Conservation (phyloP, 2,888 invertebrate genomes). For the Pseudococcus longispinus region DNA sequence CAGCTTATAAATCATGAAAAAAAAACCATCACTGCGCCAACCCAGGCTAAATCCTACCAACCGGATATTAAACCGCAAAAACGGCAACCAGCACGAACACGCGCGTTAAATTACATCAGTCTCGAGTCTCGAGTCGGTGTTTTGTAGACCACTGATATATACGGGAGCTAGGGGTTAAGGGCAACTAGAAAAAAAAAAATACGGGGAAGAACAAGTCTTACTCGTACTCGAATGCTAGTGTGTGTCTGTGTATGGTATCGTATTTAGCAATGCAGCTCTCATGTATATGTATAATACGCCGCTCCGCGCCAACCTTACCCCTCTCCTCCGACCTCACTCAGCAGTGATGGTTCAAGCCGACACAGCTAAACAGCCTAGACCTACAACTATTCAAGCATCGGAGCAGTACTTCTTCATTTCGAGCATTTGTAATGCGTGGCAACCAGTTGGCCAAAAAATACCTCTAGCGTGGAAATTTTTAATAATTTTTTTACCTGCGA, state of each 20-base stretch:
- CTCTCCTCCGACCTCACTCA: background rate
- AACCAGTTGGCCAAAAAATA: constrained; percentile 1
- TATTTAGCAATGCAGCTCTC: constrained; percentile 43
- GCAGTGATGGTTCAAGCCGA: background rate
- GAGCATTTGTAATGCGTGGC: background rate
- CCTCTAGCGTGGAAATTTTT: background rate
- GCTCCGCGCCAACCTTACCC: background rate
- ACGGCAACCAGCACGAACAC: background rate
- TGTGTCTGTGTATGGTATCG: background rate
- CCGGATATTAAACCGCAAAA: constrained; percentile 41
- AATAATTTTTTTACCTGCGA: background rate
- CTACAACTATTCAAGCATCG: constrained; percentile 33
- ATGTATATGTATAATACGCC: background rate
- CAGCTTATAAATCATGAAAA: constrained; percentile 23
- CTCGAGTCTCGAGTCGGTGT: background rate
- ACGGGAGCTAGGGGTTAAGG: constrained; percentile 45
- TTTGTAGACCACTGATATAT: constrained; percentile 42
- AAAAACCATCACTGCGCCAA: background rate
- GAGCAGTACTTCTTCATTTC: constrained; percentile 21
- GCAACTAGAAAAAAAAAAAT: constrained; percentile 37
- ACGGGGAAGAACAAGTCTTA: constrained; percentile 34
- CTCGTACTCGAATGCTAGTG: background rate
- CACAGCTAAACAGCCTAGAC: constrained; percentile 40
- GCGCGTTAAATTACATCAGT: constrained; percentile 34
- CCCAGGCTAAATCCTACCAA: background rate